Percentiles rank a stretch among this genome's conserved stretches.
Evolutionary conservation across 1,140 invertebrate genomes (phyloP).

Genomic region (Brachionus rotundiformis): DNA sequence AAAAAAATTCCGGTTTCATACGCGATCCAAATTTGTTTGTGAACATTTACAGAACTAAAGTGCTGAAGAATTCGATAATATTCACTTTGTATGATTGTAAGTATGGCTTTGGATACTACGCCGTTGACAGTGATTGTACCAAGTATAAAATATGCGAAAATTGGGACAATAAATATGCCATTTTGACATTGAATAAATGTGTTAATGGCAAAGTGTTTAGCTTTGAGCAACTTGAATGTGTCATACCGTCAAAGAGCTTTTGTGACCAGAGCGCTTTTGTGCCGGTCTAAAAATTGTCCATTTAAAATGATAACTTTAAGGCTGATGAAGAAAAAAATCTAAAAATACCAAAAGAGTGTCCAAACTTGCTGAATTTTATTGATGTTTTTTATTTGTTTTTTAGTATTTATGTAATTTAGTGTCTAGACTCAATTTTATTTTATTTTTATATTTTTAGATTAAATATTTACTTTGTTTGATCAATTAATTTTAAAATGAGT

Average conservation of each 20-base stretch:
- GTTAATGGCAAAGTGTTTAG: conserved; percentile 34
- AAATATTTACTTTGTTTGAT: not conserved
- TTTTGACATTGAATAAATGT: conserved; percentile 24
- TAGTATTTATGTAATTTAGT: conserved; percentile 4
- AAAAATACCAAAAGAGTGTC: not conserved
- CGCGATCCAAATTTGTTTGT: conserved; percentile 1
- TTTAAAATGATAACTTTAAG: no score
- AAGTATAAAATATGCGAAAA: conserved; percentile 34
- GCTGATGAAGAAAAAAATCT: no score
- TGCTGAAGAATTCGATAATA: not conserved
- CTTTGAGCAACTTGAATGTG: conserved; percentile 22
- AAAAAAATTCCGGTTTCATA: conserved; percentile 29
- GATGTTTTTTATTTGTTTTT: not conserved
- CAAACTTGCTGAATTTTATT: conserved; percentile 9
- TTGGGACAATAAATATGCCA: conserved; percentile 39
- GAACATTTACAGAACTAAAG: conserved; percentile 24
- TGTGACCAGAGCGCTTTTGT: conserved; percentile 1
- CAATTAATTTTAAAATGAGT: not conserved
- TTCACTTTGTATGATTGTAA: conserved; percentile 14
- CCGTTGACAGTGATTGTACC: not conserved
- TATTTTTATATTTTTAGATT: not conserved
- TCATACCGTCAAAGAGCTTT: not conserved
- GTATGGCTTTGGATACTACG: conserved; percentile 4
- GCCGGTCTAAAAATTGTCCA: not conserved
- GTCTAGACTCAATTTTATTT: conserved; percentile 11